Percentiles rank a stretch among this genome's conserved stretches.
These are phyloP conservation scores for Aphaenogaster floridana DNA, from an alignment of 1,140 invertebrate species.

Conservation along the genomic window DNA sequence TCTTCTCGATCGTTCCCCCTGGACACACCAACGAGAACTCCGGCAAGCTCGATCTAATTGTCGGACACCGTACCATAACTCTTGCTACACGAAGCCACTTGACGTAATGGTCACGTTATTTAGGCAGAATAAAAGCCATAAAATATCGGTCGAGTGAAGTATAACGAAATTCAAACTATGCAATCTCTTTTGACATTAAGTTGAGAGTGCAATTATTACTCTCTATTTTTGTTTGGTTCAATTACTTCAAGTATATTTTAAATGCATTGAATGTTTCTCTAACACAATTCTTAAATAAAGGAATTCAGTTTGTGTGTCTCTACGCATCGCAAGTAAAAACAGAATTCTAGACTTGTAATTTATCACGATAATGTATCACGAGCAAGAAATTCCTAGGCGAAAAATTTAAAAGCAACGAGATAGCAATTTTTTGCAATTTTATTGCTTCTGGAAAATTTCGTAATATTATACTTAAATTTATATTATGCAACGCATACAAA, in stretches of 20 bases:
- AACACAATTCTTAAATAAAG: not conserved
- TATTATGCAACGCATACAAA: not conserved
- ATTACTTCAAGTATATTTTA: not conserved
- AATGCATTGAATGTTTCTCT: not conserved
- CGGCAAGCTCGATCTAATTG: slow-evolving; percentile 49
- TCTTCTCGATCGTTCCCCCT: slow-evolving; percentile 32
- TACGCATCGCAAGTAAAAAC: not conserved
- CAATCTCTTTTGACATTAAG: not conserved
- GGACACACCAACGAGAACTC: slow-evolving; percentile 10
- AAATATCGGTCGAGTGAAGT: slow-evolving; percentile 17
- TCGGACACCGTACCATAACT: slow-evolving; percentile 41
- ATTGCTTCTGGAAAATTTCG: not conserved
- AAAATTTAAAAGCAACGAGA: not conserved
- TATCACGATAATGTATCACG: too few species aligned
- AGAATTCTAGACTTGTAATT: not conserved
- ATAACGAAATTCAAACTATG: slow-evolving; percentile 28
- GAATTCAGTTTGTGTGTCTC: not conserved
- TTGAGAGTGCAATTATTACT: slow-evolving; percentile 3
- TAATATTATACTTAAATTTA: slow-evolving; percentile 10
- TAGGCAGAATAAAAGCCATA: slow-evolving; percentile 21
- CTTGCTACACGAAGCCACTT: slow-evolving; percentile 16
- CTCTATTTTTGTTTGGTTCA: not conserved
- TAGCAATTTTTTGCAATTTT: not conserved
- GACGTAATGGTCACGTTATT: slow-evolving; percentile 35
- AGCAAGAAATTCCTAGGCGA: not conserved